Base-by-base conservation (phyloP, 2,888 invertebrate species). In the Drosophila atripex region DNA sequence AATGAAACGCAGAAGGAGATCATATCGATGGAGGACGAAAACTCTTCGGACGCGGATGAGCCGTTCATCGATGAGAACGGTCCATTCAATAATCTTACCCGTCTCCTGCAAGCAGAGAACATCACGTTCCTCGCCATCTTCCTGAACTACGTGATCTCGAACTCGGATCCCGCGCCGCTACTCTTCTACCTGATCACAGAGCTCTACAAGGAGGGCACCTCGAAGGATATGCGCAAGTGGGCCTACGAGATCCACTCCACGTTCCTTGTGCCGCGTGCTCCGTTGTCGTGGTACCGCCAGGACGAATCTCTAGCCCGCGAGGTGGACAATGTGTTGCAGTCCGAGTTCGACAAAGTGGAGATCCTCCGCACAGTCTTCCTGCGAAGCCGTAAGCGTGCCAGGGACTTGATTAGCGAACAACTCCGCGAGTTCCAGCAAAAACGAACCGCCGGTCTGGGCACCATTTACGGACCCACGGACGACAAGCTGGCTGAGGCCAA, bases 211-310 rank as follows among this genome's bases (percentile, higher is more conserved):
- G 94, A 95, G 85, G 97, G 97, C 53, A 95, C 95, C 78, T 93
- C 94, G 57, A 96, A 97, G 92, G 98, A 99, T 89, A 96, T 99
- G 94, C 94, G 97, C 59, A 97, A 98, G 91, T 99, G 99, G 99
- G 99, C 99, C 3, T 99, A 99, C 93, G 99, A 99, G 93, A 98
- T 99, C 89, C 98, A 98, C 92, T 98, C 98, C 77, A 97, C 97
- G 88, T 99, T 99, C 93, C 93, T 98, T 66, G 96, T 97, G 88
- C 98, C 97, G 70, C 95, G 95, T 88, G 97, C 97, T 80, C 91
- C 91, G 8, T 68, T 91, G 14, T 86, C 90, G 5, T 91, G 91
- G 91, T 91, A 89, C 72, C 90, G 89, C n/a, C 90, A 91, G 35
- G 91, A 92, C 86, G 98, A 98, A 90, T 95, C 95, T 80, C 94